These are phyloP conservation scores for Pachycephus smyrnensis DNA, from an alignment of 2,888 invertebrate genomes.

Conservation along the genomic window DNA sequence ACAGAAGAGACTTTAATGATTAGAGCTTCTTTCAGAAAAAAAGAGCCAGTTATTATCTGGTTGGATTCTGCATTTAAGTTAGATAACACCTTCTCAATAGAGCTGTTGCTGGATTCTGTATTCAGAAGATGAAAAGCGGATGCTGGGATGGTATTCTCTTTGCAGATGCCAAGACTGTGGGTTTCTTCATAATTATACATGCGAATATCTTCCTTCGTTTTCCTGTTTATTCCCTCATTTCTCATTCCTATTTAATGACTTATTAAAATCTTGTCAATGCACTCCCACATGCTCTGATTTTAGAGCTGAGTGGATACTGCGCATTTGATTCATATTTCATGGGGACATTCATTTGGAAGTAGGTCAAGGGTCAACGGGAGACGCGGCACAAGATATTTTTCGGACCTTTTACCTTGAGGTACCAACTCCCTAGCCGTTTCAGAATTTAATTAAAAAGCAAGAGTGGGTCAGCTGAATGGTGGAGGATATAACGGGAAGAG, in stretches of 20 bases:
- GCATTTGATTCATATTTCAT: conserved; percentile 2
- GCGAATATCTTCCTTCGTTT: conserved; percentile 12
- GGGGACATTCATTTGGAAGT: not conserved
- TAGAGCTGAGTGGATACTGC: too few species aligned
- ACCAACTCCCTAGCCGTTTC: not conserved
- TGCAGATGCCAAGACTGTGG: conserved; percentile 14
- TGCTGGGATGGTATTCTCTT: not conserved
- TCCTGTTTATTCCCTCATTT: too few species aligned
- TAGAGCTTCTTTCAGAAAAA: too few species aligned
- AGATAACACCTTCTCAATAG: too few species aligned
- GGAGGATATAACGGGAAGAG: not conserved
- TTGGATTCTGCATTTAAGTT: too few species aligned
- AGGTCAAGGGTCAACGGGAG: not conserved
- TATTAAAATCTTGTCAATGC: not conserved
- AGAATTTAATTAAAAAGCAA: conserved; percentile 7
- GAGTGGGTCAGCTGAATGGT: not conserved
- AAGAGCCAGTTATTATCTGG: too few species aligned
- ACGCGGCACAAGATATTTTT: too few species aligned
- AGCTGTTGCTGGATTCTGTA: too few species aligned
- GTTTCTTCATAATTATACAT: conserved; percentile 21
- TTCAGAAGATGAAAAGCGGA: not conserved
- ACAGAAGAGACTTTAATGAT: too few species aligned
- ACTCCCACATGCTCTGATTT: not conserved
- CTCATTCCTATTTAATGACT: not conserved
- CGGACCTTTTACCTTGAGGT: too few species aligned